Conservation (phyloP, 2,888 invertebrate genomes). For the Incurvaria masculella region DNA sequence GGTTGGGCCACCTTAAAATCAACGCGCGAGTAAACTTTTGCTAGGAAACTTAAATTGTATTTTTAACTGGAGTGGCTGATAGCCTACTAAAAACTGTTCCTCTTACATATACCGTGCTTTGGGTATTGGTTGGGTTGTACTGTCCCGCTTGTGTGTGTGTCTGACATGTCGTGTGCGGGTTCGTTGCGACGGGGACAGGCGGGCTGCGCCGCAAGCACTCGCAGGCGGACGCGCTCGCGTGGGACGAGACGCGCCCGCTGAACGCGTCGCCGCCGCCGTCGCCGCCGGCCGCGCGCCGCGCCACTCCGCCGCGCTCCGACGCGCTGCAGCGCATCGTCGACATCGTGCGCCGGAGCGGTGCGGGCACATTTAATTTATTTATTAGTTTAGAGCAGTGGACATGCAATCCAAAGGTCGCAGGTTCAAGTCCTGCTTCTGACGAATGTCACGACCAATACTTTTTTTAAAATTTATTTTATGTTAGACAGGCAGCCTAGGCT, state of each 20-base stretch:
- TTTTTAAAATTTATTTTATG: background rate
- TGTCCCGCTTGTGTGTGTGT: background rate
- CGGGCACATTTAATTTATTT: conserved; percentile 18
- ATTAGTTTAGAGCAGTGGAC: too few species aligned
- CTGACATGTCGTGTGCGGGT: background rate
- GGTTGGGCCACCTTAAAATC: too few species aligned
- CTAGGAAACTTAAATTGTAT: too few species aligned
- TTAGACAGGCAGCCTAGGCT: too few species aligned
- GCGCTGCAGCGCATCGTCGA: conserved; percentile 85
- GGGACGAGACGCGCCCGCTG: conserved; percentile 54
- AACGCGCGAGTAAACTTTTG: too few species aligned
- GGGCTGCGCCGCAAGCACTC: conserved; percentile 75
- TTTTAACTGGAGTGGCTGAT: too few species aligned
- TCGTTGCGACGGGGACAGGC: conserved; percentile 24
- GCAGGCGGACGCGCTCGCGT: conserved; percentile 70
- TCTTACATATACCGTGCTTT: too few species aligned
- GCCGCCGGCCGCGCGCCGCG: conserved; percentile 65
- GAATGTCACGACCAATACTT: too few species aligned
- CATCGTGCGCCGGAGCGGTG: conserved; percentile 78
- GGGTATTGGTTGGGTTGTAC: too few species aligned
- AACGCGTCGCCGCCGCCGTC: conserved; percentile 60
- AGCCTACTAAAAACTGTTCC: too few species aligned
- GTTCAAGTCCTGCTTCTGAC: background rate
- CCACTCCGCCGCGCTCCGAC: conserved; percentile 55
- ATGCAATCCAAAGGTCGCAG: too few species aligned